Evolutionary conservation across 2,113 vertebrate genomes (phyloP), one percentile per base, ranked within the genome.

Genomic region (Ciconia stormi): DNA sequence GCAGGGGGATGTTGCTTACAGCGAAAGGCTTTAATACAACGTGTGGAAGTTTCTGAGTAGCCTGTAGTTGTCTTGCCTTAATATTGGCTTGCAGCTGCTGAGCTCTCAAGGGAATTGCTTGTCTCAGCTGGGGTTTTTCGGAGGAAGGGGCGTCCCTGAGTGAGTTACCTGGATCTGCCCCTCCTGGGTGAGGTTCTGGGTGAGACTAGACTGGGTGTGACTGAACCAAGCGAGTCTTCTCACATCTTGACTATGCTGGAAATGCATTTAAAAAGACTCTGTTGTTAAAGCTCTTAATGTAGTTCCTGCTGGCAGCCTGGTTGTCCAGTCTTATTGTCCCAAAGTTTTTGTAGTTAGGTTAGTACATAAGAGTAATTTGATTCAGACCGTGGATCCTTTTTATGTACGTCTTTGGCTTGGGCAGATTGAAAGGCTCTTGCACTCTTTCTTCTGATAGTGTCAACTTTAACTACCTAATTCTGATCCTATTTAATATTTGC

Each of bases 11-110:
- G 36, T 14, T 19, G 1, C 4, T 5, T 8, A 1, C 14, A 7
- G 55, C 19, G 11, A 0, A 17, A 26, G 27, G n/a, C 7, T 34
- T 38, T 10, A 3, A 1, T 3, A 1, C 7, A 2, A 2, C 12
- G 7, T 4, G 9, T 3, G 50, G 34, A 10, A 23, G 36, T 3
- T 29, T 4, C 19, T 5, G 36, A 8, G 58, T 2, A 14, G 22
- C 0, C 14, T 7, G 66, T 15, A 9, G 17, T 3, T 55, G 13
- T 29, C 20, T 4, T 13, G 46, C 18, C 36, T 21, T 25, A 3
- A 0, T 7, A 0, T 2, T 2, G 42, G 11, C 29, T 38, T 53
- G 46, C 27, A 4, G 2, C 5, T 30, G 0, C 27, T 4, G 58
- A 49, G n/a, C 42, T 40, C 30, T 40, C 77, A 17, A 1, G 17